Conservation (phyloP, 1,140 invertebrate genomes). For the Carposina sasakii region DNA sequence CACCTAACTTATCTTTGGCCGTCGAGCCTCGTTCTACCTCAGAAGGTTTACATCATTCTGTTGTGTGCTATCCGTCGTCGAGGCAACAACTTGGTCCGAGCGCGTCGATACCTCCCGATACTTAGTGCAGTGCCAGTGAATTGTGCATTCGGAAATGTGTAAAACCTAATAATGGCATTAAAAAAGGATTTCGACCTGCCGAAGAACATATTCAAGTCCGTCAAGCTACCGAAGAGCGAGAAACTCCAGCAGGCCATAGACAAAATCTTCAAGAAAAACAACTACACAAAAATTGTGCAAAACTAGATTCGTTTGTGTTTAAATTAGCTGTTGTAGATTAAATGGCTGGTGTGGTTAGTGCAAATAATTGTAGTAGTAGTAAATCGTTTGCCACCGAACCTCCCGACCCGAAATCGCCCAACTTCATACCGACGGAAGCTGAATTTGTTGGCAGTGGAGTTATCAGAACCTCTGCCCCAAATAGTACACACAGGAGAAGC, state of each 20-base stretch:
- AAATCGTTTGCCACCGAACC: conserved; percentile 29
- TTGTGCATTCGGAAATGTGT: conserved; percentile 15
- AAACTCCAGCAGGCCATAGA: conserved; percentile 62
- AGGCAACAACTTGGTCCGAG: conserved; percentile 38
- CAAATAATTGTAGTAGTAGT: conserved; percentile 55
- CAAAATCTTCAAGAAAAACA: conserved; percentile 61
- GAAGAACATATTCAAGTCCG: conserved; percentile 57
- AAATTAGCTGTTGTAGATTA: conserved; percentile 31
- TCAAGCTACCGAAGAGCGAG: conserved; percentile 53
- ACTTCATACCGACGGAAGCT: conserved; percentile 50
- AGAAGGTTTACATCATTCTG: conserved; percentile 44
- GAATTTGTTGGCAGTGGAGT: conserved; percentile 55
- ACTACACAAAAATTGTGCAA: conserved; percentile 64
- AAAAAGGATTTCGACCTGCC: conserved; percentile 65
- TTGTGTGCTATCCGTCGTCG: conserved; percentile 58
- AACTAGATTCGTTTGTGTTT: conserved; percentile 36
- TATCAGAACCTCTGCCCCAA: conserved; percentile 26
- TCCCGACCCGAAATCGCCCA: conserved; percentile 45
- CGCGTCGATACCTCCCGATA: conserved; percentile 25
- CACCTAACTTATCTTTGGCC: conserved; percentile 37
- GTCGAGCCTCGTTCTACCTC: conserved; percentile 35
- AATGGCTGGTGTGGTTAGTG: conserved; percentile 62
- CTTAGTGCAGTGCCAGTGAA: conserved; percentile 44
- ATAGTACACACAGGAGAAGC: conserved; percentile 39
- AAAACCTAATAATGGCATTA: conserved; percentile 52